phyloP scores from a whole-genome alignment of 2,888 invertebrate genomes.

The Pristionchus exspectatus region DNA sequence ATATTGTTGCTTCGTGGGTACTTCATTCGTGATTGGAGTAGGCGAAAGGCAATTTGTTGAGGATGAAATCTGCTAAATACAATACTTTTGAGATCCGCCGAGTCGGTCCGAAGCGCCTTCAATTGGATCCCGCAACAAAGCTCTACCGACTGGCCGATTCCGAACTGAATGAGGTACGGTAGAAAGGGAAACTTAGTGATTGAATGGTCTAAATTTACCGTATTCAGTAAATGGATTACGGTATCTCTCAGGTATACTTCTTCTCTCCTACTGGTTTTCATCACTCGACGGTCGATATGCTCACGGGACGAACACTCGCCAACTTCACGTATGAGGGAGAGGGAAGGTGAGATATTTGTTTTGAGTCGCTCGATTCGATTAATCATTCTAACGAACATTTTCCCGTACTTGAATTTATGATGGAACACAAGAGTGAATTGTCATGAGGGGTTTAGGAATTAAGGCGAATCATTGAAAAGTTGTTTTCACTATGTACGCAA shows the following conservation, averaged over 20 bases:
- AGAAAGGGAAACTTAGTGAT: background rate
- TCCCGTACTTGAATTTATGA: background rate
- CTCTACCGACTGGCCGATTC: constrained; percentile 95
- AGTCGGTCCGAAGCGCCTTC: constrained; percentile 78
- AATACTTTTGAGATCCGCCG: constrained; percentile 59
- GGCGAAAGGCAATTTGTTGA: background rate
- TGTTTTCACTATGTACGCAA: too few relatives aligned
- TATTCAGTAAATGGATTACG: background rate
- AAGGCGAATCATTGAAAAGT: too few relatives aligned
- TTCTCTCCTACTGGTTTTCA: constrained; percentile 90
- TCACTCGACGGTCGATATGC: constrained; percentile 85
- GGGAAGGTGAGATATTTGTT: constrained; percentile 86
- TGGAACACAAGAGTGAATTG: background rate
- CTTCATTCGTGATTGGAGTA: background rate
- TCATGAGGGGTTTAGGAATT: too few relatives aligned
- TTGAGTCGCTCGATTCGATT: too few relatives aligned
- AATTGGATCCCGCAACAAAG: constrained; percentile 78
- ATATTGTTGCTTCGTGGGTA: background rate
- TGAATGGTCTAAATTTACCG: background rate
- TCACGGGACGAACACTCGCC: constrained; percentile 93
- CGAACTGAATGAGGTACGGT: constrained; percentile 87
- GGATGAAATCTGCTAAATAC: background rate
- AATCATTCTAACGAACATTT: too few relatives aligned
- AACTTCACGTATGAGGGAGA: constrained; percentile 97
- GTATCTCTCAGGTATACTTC: constrained; percentile 73